These are phyloP conservation scores for Gandaritis pyraliata DNA, from an alignment of 2,888 invertebrate genomes.

Conservation along the genomic window DNA sequence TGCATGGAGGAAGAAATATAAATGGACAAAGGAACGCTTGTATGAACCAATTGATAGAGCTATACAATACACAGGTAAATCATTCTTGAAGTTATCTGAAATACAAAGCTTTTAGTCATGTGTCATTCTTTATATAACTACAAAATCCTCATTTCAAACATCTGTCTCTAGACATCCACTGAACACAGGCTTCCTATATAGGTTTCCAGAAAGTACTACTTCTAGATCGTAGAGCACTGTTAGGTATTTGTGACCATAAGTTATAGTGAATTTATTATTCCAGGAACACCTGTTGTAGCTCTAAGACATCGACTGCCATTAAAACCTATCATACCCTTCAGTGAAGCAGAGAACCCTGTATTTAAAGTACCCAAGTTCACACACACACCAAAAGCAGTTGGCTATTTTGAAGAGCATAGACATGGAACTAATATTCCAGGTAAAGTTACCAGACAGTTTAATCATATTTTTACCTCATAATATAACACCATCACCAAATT, in stretches of 20 bases:
- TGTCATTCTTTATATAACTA: too few species aligned
- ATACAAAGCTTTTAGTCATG: too few species aligned
- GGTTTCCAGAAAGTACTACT: too few species aligned
- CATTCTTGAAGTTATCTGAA: too few species aligned
- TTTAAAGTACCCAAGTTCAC: slow-evolving; percentile 84
- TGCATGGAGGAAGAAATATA: slow-evolving; percentile 65
- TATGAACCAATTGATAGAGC: slow-evolving; percentile 86
- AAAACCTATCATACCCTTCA: slow-evolving; percentile 84
- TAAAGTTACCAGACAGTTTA: slow-evolving; percentile 47
- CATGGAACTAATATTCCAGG: slow-evolving; percentile 91
- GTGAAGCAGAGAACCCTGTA: slow-evolving; percentile 82
- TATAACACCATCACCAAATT: background rate
- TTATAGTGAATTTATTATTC: background rate
- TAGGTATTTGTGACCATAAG: too few species aligned
- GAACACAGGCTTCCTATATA: too few species aligned
- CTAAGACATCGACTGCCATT: slow-evolving; percentile 89
- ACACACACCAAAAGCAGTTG: slow-evolving; percentile 86
- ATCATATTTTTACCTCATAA: too few species aligned
- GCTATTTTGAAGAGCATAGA: slow-evolving; percentile 81
- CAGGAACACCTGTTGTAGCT: slow-evolving; percentile 86
- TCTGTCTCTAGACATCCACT: too few species aligned
- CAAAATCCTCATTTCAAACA: too few species aligned
- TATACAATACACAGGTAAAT: slow-evolving; percentile 87
- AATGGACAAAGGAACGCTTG: slow-evolving; percentile 69
- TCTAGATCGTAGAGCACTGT: too few species aligned